Base-by-base conservation (phyloP, 1,140 invertebrate species). In the Eulimnadia texana region DNA sequence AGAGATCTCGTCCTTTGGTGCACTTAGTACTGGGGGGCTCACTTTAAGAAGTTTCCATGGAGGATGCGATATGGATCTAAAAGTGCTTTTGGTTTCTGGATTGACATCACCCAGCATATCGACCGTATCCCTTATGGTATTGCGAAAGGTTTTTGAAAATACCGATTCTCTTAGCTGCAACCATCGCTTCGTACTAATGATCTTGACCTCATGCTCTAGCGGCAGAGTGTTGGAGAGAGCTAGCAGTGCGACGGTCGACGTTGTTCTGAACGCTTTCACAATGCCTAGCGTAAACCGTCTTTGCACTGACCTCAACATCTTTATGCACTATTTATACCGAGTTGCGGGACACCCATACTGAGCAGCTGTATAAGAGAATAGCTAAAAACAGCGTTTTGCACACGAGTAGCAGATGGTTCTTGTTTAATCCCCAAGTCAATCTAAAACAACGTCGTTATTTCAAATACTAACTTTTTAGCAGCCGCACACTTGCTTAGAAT, bases 361-460 rank as follows among this genome's bases (percentile, higher is more conserved):
- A 55, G 53, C 53, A 55, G 53, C 53, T 22, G 25, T 55, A 55
- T 9, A 27, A n/a, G 16, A 55, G 9, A 16, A 55, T 55, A 9
- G 53, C 19, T 55, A 24, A 22, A 23, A 55, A 24, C 16, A 55
- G 13, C 16, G 22, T n/a, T n/a, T 22, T 24, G 53, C 25, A 55
- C 25, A 55, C 13, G 25, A 55, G 27, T 55, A 24, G 22, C 53
- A 55, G 25, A n/a, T 24, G 20, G n/a, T 27, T 55, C 20, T 24
- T 22, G 53, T 16, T 22, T 24, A 55, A 24, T 6, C 53, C 53
- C 53, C 53, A 55, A 27, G 22, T 55, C 25, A 55, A 55, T 3
- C 53, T 27, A n/a, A 22, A 27, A 27, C 53, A 55, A 24, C 27
- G 53, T 55, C 53, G n/a, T 22, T 24, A 55, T 55, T 22, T 22